Conservation (phyloP, 2,888 invertebrate species). For the Meganola albula region DNA sequence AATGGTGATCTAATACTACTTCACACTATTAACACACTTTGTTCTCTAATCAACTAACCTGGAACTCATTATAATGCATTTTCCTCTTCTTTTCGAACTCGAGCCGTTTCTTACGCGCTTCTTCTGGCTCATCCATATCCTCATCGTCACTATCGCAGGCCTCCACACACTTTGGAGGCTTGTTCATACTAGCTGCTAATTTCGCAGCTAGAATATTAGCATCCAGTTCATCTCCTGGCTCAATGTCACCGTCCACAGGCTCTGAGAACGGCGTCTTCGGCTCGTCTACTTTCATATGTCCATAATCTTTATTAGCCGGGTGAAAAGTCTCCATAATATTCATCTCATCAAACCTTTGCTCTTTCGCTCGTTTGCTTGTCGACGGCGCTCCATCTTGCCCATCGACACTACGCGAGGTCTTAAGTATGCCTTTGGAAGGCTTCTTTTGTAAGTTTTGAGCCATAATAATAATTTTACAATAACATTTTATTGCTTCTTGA, state of each 20-base stretch:
- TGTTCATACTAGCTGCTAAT: slow-evolving; percentile 75
- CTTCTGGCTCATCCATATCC: slow-evolving; percentile 79
- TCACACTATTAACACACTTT: slow-evolving; percentile 15
- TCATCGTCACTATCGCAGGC: slow-evolving; percentile 78
- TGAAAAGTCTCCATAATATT: slow-evolving; percentile 99
- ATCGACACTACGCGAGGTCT: slow-evolving; percentile 95
- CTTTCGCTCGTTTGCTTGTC: slow-evolving; percentile 72
- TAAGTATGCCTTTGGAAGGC: slow-evolving; percentile 93
- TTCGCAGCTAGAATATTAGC: slow-evolving; percentile 88
- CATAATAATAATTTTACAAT: slow-evolving; percentile 60
- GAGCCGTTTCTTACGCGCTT: slow-evolving; percentile 81
- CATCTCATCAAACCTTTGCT: slow-evolving; percentile 97
- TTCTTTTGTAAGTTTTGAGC: slow-evolving; percentile 89
- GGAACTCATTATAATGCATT: slow-evolving; percentile 97
- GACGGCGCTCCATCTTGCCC: slow-evolving; percentile 68
- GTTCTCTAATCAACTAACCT: slow-evolving; percentile 37
- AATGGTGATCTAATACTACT: slow-evolving; percentile 23
- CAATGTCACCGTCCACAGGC: slow-evolving; percentile 78
- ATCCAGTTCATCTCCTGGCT: slow-evolving; percentile 79
- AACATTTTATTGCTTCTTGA: slow-evolving; percentile 35
- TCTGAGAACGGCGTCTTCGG: slow-evolving; percentile 94
- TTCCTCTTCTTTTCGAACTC: slow-evolving; percentile 96
- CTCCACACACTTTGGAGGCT: slow-evolving; percentile 66
- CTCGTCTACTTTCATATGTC: slow-evolving; percentile 98
- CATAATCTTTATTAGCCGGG: slow-evolving; percentile 98